These are phyloP conservation scores for Pyrgus malvae DNA, from an alignment of 2,888 invertebrate genomes.

Conservation along the genomic window DNA sequence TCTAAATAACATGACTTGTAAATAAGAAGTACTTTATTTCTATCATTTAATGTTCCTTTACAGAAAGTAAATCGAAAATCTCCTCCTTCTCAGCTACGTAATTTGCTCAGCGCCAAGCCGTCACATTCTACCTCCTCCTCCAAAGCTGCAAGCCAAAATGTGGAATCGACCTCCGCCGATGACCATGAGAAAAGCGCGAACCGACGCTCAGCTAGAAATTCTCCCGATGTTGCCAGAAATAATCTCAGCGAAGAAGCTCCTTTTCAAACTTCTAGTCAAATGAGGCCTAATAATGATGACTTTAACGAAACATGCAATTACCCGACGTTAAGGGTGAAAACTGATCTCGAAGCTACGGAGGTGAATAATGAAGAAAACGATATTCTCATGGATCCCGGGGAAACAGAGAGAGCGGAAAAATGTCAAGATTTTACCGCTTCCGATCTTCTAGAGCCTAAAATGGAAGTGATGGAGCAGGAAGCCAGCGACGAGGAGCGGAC, in stretches of 20 bases:
- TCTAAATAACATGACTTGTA: too few species aligned
- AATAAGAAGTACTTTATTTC: too few species aligned
- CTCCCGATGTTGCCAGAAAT: conserved; percentile 81
- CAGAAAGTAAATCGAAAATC: conserved; percentile 79
- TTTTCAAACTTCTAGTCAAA: conserved; percentile 79
- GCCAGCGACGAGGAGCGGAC: conserved; percentile 86
- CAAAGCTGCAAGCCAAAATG: conserved; percentile 82
- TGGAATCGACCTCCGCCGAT: conserved; percentile 71
- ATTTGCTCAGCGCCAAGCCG: conserved; percentile 81
- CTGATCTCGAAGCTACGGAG: conserved; percentile 79
- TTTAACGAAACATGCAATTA: conserved; percentile 76
- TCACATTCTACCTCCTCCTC: conserved; percentile 78
- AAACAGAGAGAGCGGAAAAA: conserved; percentile 65
- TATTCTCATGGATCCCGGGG: conserved; percentile 73
- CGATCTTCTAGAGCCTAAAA: conserved; percentile 84
- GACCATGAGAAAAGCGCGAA: conserved; percentile 71
- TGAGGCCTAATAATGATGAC: conserved; percentile 81
- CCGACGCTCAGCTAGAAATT: conserved; percentile 75
- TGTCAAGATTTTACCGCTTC: conserved; percentile 72
- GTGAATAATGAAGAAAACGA: conserved; percentile 77
- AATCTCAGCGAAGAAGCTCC: conserved; percentile 79
- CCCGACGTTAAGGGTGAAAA: conserved; percentile 77
- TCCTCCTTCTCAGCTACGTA: conserved; percentile 79
- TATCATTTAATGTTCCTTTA: conserved; percentile 36
- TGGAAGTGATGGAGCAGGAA: conserved; percentile 86